Conservation (phyloP, 2,888 invertebrate genomes). For the Dasypolia templi region DNA sequence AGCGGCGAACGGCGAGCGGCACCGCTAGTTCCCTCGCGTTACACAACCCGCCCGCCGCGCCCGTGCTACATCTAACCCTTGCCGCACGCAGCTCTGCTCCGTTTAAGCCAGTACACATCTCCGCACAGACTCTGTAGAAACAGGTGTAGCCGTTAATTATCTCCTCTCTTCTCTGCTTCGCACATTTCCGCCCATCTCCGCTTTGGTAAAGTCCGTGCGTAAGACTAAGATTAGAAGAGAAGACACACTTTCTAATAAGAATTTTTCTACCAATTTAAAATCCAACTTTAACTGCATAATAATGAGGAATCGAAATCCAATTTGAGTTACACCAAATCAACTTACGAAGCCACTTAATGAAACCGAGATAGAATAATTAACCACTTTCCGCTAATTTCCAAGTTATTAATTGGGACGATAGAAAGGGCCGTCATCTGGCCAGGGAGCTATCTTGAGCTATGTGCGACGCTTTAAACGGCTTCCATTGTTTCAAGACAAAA, state of each 20-base stretch:
- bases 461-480: slow-evolving; percentile 64
- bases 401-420: slow-evolving; percentile 88
- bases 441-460: slow-evolving; percentile 68
- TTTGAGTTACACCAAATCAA: slow-evolving; percentile 71
- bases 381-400: slow-evolving; percentile 85
- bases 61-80: not conserved
- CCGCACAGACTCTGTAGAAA: not conserved
- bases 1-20: not conserved
- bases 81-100: not conserved
- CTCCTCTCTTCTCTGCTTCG: too few species aligned
- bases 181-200: too few species aligned
- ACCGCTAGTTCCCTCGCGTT: too few species aligned
- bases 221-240: slow-evolving; percentile 11
- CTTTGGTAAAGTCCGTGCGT: not conserved
- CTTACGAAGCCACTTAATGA: slow-evolving; percentile 78
- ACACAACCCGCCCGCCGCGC: too few species aligned
- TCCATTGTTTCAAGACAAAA: slow-evolving; percentile 75
- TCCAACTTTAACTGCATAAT: slow-evolving; percentile 64
- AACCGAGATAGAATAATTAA: slow-evolving; percentile 88
- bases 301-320: slow-evolving; percentile 72
- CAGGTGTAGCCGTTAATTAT: not conserved
- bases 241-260: slow-evolving; percentile 30
- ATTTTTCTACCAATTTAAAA: slow-evolving; percentile 57
- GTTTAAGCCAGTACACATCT: not conserved
- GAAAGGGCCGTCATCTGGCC: slow-evolving; percentile 85